Base-by-base conservation (phyloP, 2,797 vertebrate species). In the Girardinus metallicus region DNA sequence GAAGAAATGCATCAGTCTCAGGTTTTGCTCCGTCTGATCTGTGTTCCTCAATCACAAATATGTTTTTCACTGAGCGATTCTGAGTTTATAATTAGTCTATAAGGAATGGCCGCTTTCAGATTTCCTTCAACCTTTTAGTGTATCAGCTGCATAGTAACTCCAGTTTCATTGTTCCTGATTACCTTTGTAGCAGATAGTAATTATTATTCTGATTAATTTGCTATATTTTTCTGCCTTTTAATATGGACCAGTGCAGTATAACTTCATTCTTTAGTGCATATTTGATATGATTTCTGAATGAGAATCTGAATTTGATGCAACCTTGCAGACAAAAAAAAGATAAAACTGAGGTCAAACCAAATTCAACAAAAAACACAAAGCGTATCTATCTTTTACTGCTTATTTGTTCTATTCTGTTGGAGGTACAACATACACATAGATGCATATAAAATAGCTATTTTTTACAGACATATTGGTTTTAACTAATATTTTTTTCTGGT, bases 1-100 rank as follows among this genome's bases (percentile, higher is more conserved):
- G 84, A 90, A 91, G 80, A 93, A 84, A 87, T 84, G 84, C 80
- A 83, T 91, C 82, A 74, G 89, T 81, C 77, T 87, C 51, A 0
- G 68, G 73, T 78, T 87, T 76, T 76, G 73, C 74, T 87, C 83
- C 55, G 51, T 89, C 79, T 70, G 47, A 78, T 74, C 76, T 79
- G 81, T 74, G 73, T 85, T 81, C 76, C 60, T 86, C 62, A 53
- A 84, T 80, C 88, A 86, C 83, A 86, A 90, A 85, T 64, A 82
- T 86, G 75, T 77, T 80, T 77, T 47, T 51, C 66, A 49, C 80
- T 53, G 60, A 83, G 70, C 77, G 55, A 43, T 43, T 79, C 70
- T 64, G 68, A 83, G 74, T 83, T 76, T 36, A 34, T 60, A 36
- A 78, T 41, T 73, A 29, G 31, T 44, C 74, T 85, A 51, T 16